phyloP scores from a whole-genome alignment of 2,888 invertebrate species.

The Plutella xylostella region DNA sequence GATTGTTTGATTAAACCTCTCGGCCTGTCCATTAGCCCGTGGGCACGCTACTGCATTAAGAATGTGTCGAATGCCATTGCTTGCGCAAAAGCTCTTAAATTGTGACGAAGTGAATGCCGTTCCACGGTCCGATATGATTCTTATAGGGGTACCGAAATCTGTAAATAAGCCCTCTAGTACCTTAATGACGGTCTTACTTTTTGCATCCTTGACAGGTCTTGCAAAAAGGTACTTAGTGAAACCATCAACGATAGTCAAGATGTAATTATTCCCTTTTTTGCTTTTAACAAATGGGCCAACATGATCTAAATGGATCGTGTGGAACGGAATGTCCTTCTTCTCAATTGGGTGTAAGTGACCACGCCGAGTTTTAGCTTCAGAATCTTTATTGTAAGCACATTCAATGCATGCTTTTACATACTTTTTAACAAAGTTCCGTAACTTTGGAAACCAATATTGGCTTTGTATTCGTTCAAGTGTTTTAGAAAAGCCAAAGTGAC shows the following conservation, averaged over 20 bases:
- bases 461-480: not conserved
- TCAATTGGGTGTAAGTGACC: not conserved
- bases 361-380: not conserved
- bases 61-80: not conserved
- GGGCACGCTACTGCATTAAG: slow-evolving; percentile 1
- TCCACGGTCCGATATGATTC: slow-evolving; percentile 1
- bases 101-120: not conserved
- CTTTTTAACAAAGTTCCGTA: not conserved
- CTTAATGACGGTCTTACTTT: not conserved
- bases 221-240: slow-evolving; percentile 1
- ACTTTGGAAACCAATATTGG: slow-evolving; percentile 1
- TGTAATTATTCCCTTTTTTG: not conserved
- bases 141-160: not conserved
- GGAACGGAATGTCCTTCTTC: not conserved
- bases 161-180: not conserved
- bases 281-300: slow-evolving; percentile 3
- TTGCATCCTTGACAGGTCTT: not conserved
- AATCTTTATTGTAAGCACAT: not conserved
- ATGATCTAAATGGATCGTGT: slow-evolving; percentile 1
- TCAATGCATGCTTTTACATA: not conserved
- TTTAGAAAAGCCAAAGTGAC: not conserved
- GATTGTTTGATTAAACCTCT: not conserved
- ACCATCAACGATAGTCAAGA: not conserved
- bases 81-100: not conserved
- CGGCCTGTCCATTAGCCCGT: not conserved